Conservation (phyloP, 2,888 invertebrate species). For the Pammene fasciana region DNA sequence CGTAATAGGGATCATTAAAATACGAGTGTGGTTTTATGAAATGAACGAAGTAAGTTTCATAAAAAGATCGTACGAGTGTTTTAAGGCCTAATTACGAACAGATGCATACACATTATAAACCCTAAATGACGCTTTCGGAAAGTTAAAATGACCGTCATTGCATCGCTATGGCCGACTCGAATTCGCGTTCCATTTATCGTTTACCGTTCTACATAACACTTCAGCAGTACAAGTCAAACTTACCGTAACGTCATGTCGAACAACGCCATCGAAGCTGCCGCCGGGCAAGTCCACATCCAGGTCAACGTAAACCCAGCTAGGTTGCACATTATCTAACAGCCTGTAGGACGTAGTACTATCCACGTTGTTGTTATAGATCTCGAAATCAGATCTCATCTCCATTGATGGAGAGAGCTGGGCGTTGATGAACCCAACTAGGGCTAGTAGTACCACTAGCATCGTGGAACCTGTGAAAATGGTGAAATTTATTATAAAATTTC, state of each 20-base stretch:
- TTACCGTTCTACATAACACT: no score
- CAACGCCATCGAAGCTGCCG: slow-evolving; percentile 62
- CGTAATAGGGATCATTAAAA: no score
- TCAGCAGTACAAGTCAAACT: slow-evolving; percentile 45
- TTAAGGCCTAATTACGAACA: no score
- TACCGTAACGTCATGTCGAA: slow-evolving; percentile 60
- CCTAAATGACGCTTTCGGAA: no score
- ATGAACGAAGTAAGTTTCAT: no score
- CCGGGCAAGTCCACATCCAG: slow-evolving; percentile 66
- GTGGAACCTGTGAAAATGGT: slow-evolving; percentile 56
- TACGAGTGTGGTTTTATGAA: no score
- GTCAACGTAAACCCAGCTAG: slow-evolving; percentile 58
- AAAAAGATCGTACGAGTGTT: no score
- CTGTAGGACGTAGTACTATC: slow-evolving; percentile 64
- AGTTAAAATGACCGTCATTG: no score
- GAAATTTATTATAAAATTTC: background rate
- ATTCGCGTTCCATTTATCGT: no score
- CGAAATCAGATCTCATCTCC: slow-evolving; percentile 59
- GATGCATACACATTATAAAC: no score
- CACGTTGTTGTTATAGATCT: slow-evolving; percentile 59
- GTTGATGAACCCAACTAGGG: slow-evolving; percentile 56
- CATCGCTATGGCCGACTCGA: no score
- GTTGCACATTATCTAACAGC: slow-evolving; percentile 62
- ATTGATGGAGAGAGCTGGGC: slow-evolving; percentile 57
- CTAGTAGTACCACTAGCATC: slow-evolving; percentile 57